Base-by-base conservation (phyloP, 2,113 vertebrate species). In the Tetrao urogallus region DNA sequence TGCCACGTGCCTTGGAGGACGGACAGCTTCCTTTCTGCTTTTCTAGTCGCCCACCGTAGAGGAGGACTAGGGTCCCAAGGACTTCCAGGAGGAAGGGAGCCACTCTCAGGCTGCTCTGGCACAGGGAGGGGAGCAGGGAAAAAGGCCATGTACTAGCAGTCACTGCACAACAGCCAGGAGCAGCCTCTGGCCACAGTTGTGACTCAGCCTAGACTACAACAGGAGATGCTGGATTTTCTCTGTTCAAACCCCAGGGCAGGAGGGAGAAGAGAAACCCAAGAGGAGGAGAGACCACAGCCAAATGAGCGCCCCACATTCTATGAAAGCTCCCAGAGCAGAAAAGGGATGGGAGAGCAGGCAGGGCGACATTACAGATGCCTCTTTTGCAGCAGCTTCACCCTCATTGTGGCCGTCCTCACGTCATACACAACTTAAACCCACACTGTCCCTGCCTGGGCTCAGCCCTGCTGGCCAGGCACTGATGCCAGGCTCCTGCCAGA, bases 381-480 rank as follows among this genome's bases (percentile, higher is more conserved):
- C 30, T 4, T 14, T 13, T 1, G 10, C n/a, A 74, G 86, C 36
- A 84, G 85, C 72, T 92, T 88, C 76, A 47, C 40, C 83, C 38
- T 84, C 48, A 10, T 57, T 28, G 0, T 3, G 0, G 30, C 70
- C 34, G 5, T n/a, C 54, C n/a, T 69, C 71, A 21, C 20, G 56
- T 48, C 3, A 0, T 3, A n/a, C 63, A 61, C 52, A 14, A 2
- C 50, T 61, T 0, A 6, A 30, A 43, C 18, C 47, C 1, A 0
- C 2, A 3, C 18, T n/a, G 48, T 58, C 18, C 15, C 18, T 5
- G 3, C 28, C 60, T 4, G 25, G 45, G 63, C 30, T 38, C 57
- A 52, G 75, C 18, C 42, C 22, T 30, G 63, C 48, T 9, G 2
- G 45, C n/a, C 57, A 22, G n/a, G 19, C 1, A 4, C 45, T 32